Base-by-base conservation (phyloP, 2,797 vertebrate genomes). In the Chelmon rostratus region DNA sequence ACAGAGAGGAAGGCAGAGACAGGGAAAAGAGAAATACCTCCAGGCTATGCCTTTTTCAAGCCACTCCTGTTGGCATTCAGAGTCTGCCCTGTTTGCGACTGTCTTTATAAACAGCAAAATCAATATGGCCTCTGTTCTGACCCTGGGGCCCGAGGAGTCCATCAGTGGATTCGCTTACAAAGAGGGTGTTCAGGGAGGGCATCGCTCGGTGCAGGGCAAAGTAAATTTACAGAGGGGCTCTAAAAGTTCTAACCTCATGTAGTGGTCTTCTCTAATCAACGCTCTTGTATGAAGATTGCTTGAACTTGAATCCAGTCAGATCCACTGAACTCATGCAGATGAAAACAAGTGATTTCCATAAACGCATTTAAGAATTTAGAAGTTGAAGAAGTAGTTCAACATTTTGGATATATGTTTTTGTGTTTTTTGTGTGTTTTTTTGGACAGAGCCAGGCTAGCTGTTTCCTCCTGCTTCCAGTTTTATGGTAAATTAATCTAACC, bases 71-170 rank as follows among this genome's bases (percentile, higher is more conserved):
- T 88, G 85, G 78, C 73, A 79, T 83, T 85, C 78, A 80, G 46
- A 71, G 68, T 57, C 80, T 75, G 80, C 66, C 76, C 81, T 87
- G 87, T 78, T 89, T 69, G 58, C 84, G 64, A 81, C 87, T 78
- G 81, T 90, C 90, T 90, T 88, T 81, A 86, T 88, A 88, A 88
- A 84, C 84, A 86, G 87, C 19, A 82, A 86, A 93, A 91, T 93
- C 91, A 89, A 91, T 90, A 85, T 79, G 76, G 86, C 74, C 64
- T 18, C 83, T 28, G 58, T 38, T 87, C 65, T 86, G 86, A 92
- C 85, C 88, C 68, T 0, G 7, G 67, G 74, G 88, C 74, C n/a
- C 72, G 59, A 81, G 69, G 53, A 88, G 58, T 68, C 74, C 77
- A 84, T 86, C 74, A 73, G 65, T 66, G 78, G 63, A 78, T 74